Percentiles rank a stretch among this genome's conserved stretches.
phyloP scores from a whole-genome alignment of 2,113 vertebrate genomes.

The Larimichthys crocea region DNA sequence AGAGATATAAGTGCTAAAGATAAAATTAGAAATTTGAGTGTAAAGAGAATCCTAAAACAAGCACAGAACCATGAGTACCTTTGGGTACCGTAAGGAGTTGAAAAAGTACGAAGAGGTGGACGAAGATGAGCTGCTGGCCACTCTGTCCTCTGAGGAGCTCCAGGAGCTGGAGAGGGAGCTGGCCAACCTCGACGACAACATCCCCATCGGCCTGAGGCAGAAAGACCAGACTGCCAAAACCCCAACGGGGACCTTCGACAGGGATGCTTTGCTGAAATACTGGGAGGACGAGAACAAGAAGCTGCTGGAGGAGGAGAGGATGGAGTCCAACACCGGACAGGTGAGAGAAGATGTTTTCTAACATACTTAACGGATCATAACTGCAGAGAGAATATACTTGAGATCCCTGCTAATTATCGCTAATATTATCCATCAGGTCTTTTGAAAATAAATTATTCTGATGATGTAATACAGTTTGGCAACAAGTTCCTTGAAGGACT shows the following conservation, averaged over 20 bases:
- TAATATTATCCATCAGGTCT: too few relatives aligned
- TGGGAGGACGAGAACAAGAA: conserved; percentile 92
- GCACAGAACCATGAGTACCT: conserved; percentile 86
- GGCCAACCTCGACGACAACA: conserved; percentile 86
- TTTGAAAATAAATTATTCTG: too few relatives aligned
- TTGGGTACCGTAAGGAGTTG: conserved; percentile 88
- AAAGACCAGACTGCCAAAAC: conserved; percentile 90
- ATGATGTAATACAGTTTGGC: too few relatives aligned
- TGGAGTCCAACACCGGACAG: conserved; percentile 40
- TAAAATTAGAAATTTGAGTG: neutral
- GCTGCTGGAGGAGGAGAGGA: conserved; percentile 83
- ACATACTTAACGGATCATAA: neutral
- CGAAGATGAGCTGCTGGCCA: conserved; percentile 91
- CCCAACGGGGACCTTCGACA: conserved; percentile 86
- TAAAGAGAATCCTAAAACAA: neutral
- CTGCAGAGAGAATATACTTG: neutral
- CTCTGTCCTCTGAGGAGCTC: conserved; percentile 90
- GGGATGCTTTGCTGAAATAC: conserved; percentile 90
- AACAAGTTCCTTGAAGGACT: neutral
- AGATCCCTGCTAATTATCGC: neutral
- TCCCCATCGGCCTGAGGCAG: conserved; percentile 91
- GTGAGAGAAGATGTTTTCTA: conserved; percentile 40
- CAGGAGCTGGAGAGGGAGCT: conserved; percentile 91
- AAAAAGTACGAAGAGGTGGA: conserved; percentile 92
- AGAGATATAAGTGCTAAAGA: neutral